Base-by-base conservation (phyloP, 1,140 invertebrate species). In the Atta cephalotes region DNA sequence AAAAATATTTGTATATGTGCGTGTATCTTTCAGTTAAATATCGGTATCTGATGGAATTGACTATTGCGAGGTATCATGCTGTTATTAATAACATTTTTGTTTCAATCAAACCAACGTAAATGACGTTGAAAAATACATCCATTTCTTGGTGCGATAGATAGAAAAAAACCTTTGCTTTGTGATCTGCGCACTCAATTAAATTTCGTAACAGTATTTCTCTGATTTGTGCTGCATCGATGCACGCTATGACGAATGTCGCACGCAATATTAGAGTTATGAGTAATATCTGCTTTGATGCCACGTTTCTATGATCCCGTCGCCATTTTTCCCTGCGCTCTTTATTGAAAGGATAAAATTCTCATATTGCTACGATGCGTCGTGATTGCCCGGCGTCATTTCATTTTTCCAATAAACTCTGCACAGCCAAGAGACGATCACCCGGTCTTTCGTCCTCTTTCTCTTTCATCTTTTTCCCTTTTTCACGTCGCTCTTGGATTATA, bases 311-410 rank as follows among this genome's bases (percentile, higher is more conserved):
- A 84, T 84, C 70, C 35, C 58, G 71, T 45, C 56, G n/a, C 70
- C 70, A 74, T 76, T 51, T 74, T 76, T 62, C 56, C 49, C 45
- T 5, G 68, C 49, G 14, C 68, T 66, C 80, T 80, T 89, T 89
- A 89, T 90, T 87, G 88, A 90, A 90, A 89, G 88, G 89, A 90
- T 90, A 84, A 90, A 90, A 84, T 89, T 58, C 85, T 89, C 89
- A 89, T 89, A 89, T 89, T 86, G 87, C 58, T 84, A 89, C 88
- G 89, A 89, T 89, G 88, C 79, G 88, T 89, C 88, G 85, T 87
- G 89, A 90, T 89, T 90, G 89, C 85, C 35, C 60, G 74, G 77
- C 88, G 89, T 89, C 85, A 85, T 90, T 89, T 90, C 88, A 87
- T 87, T 90, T 87, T 89, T 89, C 85, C 88, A 90, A 90, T 89